Percentiles rank a stretch among this genome's conserved stretches.
These are phyloP conservation scores for Rutpela maculata DNA, from an alignment of 2,888 invertebrate species.

Conservation along the genomic window DNA sequence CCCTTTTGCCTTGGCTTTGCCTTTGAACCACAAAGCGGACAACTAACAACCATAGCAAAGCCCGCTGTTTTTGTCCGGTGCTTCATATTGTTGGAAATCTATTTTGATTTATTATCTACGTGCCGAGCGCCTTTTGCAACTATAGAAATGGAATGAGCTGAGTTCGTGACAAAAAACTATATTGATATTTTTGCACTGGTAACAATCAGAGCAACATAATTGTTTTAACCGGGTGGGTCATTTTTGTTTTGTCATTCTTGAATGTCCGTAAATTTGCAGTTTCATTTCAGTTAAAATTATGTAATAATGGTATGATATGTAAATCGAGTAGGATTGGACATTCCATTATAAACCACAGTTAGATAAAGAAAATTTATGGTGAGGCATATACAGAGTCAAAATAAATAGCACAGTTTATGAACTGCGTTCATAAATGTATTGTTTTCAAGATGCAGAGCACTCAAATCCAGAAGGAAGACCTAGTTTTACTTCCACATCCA, in stretches of 20 bases:
- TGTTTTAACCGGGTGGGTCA: neutral
- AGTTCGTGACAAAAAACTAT: neutral
- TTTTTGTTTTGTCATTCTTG: neutral
- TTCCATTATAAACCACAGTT: too few species aligned
- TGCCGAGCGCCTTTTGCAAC: neutral
- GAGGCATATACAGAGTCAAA: too few species aligned
- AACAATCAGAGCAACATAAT: neutral
- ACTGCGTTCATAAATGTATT: too few species aligned
- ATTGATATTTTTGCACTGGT: neutral
- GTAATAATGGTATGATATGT: neutral
- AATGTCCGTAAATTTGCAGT: neutral
- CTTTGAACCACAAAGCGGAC: slow-evolving; percentile 35
- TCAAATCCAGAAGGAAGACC: too few species aligned
- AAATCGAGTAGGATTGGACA: neutral
- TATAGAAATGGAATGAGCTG: neutral
- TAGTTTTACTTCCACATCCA: too few species aligned
- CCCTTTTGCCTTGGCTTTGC: slow-evolving; percentile 20
- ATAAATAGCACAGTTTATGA: too few species aligned
- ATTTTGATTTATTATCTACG: slow-evolving; percentile 16
- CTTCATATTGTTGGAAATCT: neutral
- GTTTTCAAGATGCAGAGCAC: too few species aligned
- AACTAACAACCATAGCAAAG: slow-evolving; percentile 15
- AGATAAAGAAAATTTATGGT: too few species aligned
- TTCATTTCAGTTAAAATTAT: neutral
- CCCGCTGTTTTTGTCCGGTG: slow-evolving; percentile 4